Conservation (phyloP, 2,797 vertebrate genomes). For the Anguilla pacifica region DNA sequence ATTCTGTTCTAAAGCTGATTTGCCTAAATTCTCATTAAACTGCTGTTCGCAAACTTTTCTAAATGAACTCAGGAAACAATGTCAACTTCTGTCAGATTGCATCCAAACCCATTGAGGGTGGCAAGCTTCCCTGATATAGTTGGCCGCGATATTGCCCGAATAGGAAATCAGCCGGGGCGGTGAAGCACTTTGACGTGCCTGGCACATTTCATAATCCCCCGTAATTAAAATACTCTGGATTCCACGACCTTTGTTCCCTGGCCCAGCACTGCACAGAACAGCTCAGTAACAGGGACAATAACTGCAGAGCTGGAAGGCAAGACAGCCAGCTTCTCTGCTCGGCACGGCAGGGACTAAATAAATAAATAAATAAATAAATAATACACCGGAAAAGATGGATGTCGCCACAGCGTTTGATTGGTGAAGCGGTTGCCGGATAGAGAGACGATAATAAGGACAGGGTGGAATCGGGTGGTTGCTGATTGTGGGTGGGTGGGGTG, state of each 20-base stretch:
- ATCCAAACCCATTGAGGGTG: slow-evolving; percentile 24
- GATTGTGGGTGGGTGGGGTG: neutral
- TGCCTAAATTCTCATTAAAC: neutral
- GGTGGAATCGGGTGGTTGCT: neutral
- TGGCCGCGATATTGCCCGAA: slow-evolving; percentile 62
- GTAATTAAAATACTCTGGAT: slow-evolving; percentile 68
- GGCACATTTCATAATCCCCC: slow-evolving; percentile 66
- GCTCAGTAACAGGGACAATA: slow-evolving; percentile 60
- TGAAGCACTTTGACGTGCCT: slow-evolving; percentile 47
- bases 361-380: slow-evolving; percentile 2
- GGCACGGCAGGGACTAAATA: neutral
- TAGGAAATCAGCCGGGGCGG: slow-evolving; percentile 61
- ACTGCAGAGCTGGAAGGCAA: slow-evolving; percentile 40
- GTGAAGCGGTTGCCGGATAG: neutral
- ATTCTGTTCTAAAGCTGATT: neutral
- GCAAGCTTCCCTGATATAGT: slow-evolving; percentile 52
- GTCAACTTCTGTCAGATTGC: slow-evolving; percentile 34
- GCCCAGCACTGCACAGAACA: slow-evolving; percentile 52
- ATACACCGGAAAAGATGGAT: neutral
- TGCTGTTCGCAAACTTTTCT: neutral
- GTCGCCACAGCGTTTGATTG: neutral
- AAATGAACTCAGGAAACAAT: neutral
- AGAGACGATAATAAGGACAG: neutral
- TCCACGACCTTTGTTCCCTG: slow-evolving; percentile 62
- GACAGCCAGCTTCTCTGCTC: neutral